Evolutionary conservation across 2,888 invertebrate genomes (phyloP).

Genomic region (Theretra japonica): DNA sequence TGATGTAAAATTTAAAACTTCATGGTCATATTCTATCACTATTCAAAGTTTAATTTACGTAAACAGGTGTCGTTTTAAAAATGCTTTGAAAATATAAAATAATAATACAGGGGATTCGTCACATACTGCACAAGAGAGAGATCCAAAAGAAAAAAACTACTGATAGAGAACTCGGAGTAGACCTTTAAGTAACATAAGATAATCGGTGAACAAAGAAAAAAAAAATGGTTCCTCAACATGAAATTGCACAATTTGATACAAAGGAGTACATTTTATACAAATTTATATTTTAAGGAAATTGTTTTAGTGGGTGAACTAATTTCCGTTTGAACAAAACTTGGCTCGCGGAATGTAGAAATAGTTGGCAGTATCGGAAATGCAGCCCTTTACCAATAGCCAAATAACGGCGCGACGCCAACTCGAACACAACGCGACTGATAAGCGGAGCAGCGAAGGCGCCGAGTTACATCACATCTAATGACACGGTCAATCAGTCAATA

Average conservation of each 20-base stretch:
- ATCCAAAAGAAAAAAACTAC: too few species aligned
- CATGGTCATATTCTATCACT: too few species aligned
- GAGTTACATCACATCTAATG: conserved; percentile 30
- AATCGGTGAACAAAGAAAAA: too few species aligned
- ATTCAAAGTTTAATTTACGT: too few species aligned
- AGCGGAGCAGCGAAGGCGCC: conserved; percentile 11
- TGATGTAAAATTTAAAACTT: too few species aligned
- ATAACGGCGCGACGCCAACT: conserved; percentile 64
- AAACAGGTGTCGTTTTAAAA: too few species aligned
- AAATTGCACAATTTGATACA: neutral
- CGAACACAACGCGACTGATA: conserved; percentile 43
- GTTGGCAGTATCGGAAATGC: conserved; percentile 64
- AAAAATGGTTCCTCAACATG: too few species aligned
- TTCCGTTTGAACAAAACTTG: conserved; percentile 56
- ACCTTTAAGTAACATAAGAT: neutral
- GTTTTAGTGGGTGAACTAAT: conserved; percentile 45
- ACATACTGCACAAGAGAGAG: too few species aligned
- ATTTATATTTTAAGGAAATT: conserved; percentile 32
- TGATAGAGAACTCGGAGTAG: too few species aligned
- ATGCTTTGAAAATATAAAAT: too few species aligned
- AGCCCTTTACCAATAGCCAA: conserved; percentile 61
- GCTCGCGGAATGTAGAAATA: conserved; percentile 62
- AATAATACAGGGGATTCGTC: too few species aligned
- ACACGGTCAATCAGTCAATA: conserved; percentile 6
- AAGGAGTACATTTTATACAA: neutral